Evolutionary conservation across 2,113 vertebrate species (phyloP), one percentile per base, ranked within the genome.

Genomic region (Hippocampus mohnikei): DNA sequence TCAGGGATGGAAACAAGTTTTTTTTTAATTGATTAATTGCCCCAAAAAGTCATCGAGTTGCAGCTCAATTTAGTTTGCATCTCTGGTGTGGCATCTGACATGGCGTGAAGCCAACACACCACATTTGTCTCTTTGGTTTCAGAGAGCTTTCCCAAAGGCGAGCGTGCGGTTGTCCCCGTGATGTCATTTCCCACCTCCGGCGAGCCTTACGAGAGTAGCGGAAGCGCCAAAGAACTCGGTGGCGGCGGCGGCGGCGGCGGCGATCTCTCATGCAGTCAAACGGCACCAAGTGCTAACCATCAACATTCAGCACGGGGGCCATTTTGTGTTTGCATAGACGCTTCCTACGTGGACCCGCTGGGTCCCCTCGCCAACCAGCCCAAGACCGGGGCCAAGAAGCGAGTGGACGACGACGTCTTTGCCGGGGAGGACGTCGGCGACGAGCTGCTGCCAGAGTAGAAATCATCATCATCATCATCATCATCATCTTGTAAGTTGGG

Each of bases 361-460:
- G 97, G 96, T 15, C 95, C 96, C 42, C 95, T 95, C 82, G 77
- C 84, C 74, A 96, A 98, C 88, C 92, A 95, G 85, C 96, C 95
- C 33, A 98, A 94, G 91, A 98, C 95, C 0, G 95, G 95, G 40
- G 93, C 93, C 71, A 96, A 90, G 84, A 96, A 93, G 75, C 93
- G 86, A 29, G 25, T 62, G 0, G 96, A 98, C 1, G 96, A 98
- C 8, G 96, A 98, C 67, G 94, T 96, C 60, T 98, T 98, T 89
- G 95, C 93, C 52, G 97, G 97, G 59, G 97, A 96, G 88, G 96
- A 96, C 67, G 81, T 97, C 66, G 95, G 95, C 90, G 96, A 98
- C 2, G 95, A 98, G 88, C 91, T 98, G 72, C 93, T 98, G 86
- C 96, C 97, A 8, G 94, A 97, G 81, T 96, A 92, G 84, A 60